Evolutionary conservation across 92 coral and sea anemone genomes (phyloP).

Genomic region (Parazoanthus atlanticus): DNA sequence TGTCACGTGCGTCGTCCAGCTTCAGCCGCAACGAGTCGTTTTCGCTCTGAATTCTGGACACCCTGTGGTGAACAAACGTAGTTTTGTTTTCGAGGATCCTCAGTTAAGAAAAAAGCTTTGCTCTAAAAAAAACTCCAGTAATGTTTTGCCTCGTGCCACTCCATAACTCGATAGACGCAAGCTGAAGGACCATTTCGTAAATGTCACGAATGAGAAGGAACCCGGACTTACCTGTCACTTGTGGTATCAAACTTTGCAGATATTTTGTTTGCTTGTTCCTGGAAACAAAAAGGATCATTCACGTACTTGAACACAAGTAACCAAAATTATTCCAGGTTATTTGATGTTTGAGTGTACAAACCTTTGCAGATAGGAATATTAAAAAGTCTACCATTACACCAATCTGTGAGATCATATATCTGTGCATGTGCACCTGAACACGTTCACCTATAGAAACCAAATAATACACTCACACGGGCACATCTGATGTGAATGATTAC

Average conservation of each 20-base stretch:
- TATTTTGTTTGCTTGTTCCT: conserved; percentile 88
- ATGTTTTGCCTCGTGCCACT: no score
- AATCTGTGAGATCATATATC: neutral
- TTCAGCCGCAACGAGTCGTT: conserved; percentile 81
- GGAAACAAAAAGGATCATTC: neutral
- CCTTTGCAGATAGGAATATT: no score
- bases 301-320: neutral
- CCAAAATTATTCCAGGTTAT: neutral
- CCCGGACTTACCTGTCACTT: conserved; percentile 67
- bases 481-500: no score
- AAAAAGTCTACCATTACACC: neutral
- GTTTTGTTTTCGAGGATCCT: no score
- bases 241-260: conserved; percentile 76
- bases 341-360: neutral
- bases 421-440: neutral
- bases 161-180: no score
- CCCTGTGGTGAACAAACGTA: conserved; percentile 38
- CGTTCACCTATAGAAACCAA: neutral
- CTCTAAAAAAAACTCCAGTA: no score
- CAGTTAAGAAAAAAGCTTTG: no score
- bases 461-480: no score
- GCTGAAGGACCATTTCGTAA: no score
- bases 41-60: conserved; percentile 71
- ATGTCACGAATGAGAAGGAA: neutral
- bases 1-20: conserved; percentile 74